Conservation (phyloP, 1,140 invertebrate species). For the Daktulosphaira vitifoliae region DNA sequence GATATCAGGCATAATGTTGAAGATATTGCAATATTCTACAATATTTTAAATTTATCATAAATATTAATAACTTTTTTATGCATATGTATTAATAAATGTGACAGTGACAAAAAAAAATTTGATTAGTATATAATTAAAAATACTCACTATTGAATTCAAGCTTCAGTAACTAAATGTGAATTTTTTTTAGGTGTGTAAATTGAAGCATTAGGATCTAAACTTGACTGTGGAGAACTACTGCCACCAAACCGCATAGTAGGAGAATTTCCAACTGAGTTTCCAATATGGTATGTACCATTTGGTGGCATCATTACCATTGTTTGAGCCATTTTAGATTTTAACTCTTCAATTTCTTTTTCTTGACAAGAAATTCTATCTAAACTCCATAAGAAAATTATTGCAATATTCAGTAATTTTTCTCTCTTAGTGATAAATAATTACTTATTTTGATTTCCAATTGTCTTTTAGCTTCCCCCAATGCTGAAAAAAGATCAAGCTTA, state of each 20-base stretch:
- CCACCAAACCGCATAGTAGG: conserved; percentile 54
- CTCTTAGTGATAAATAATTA: conserved; percentile 49
- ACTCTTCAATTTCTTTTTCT: conserved; percentile 82
- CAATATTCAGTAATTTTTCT: background rate
- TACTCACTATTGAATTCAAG: conserved; percentile 32
- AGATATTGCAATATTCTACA: too few relatives aligned
- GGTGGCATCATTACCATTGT: conserved; percentile 84
- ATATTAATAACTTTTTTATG: too few relatives aligned
- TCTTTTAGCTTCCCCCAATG: conserved; percentile 86
- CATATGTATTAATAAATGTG: too few relatives aligned
- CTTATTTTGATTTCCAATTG: conserved; percentile 86
- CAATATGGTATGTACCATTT: conserved; percentile 46
- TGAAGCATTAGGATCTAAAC: conserved; percentile 81
- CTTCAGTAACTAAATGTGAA: conserved; percentile 37
- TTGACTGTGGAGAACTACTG: conserved; percentile 49
- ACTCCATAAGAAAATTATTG: conserved; percentile 38
- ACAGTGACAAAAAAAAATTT: too few relatives aligned
- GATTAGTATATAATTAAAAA: background rate
- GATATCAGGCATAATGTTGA: too few relatives aligned
- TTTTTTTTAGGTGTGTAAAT: conserved; percentile 73
- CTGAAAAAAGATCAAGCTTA: conserved; percentile 92
- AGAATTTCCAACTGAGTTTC: conserved; percentile 37
- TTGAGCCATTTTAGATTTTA: conserved; percentile 84
- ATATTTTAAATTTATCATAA: too few relatives aligned
- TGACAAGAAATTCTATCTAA: conserved; percentile 65